Percentiles rank a stretch among this genome's conserved stretches.
phyloP scores from a whole-genome alignment of 2,888 invertebrate species.

The Drosophila melanocephala region DNA sequence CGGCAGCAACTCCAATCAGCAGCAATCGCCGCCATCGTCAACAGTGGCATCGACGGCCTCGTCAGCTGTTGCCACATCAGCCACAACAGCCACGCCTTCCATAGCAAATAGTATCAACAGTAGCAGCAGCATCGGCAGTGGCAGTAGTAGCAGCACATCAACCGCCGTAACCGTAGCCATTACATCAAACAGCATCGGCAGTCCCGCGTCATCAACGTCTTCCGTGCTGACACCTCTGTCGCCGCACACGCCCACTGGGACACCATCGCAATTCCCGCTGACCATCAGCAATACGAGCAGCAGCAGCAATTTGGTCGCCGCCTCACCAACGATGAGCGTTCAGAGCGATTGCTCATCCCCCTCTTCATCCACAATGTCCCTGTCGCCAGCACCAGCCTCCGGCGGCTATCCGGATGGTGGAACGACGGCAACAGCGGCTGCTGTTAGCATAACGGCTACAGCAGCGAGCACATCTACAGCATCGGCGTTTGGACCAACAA shows the following conservation, averaged over 20 bases:
- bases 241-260: conserved; percentile 81
- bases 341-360: conserved; percentile 83
- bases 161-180: conserved; percentile 31
- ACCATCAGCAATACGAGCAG: conserved; percentile 71
- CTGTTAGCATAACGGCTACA: conserved; percentile 82
- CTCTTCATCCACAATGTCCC: conserved; percentile 82
- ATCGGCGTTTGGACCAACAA: conserved; percentile 80
- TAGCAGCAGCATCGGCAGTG: conserved; percentile 21
- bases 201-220: conserved; percentile 53
- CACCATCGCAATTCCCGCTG: conserved; percentile 69
- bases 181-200: conserved; percentile 53
- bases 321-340: conserved; percentile 82
- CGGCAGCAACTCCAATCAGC: conserved; percentile 47
- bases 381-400: conserved; percentile 80
- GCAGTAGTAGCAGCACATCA: conserved; percentile 14
- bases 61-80: conserved; percentile 27
- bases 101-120: conserved; percentile 31
- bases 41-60: conserved; percentile 26
- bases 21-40: conserved; percentile 40
- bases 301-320: conserved; percentile 73
- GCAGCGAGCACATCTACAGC: conserved; percentile 75
- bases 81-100: conserved; percentile 50
- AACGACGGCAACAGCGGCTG: conserved; percentile 67
- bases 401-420: conserved; percentile 72
- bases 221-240: conserved; percentile 75